Conservation (phyloP, 2,113 vertebrate genomes). For the Sus scrofa region DNA sequence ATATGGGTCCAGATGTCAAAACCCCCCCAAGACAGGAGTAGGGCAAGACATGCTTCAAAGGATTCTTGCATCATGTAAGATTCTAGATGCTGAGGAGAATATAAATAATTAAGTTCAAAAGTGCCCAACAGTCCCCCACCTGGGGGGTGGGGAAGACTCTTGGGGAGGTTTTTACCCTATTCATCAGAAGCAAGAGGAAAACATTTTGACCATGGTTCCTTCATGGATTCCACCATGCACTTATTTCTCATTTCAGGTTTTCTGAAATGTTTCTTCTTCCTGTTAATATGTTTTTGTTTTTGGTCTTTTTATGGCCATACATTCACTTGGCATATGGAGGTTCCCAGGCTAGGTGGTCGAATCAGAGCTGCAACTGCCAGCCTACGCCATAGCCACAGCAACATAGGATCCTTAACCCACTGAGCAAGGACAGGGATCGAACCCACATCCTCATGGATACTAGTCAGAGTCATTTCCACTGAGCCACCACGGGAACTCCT, state of each 20-base stretch:
- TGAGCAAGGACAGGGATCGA: too few relatives aligned
- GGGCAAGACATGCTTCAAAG: background rate
- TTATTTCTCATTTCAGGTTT: background rate
- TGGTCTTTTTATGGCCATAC: too few relatives aligned
- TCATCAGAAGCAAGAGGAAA: background rate
- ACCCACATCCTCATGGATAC: too few relatives aligned
- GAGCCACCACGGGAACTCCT: background rate
- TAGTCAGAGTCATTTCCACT: too few relatives aligned
- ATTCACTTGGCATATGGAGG: too few relatives aligned
- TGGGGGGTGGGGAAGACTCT: too few relatives aligned
- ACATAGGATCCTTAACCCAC: too few relatives aligned
- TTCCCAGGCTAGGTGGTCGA: too few relatives aligned
- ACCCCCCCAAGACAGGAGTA: background rate
- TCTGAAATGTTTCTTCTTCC: constrained; percentile 17
- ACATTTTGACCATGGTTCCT: background rate
- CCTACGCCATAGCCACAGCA: too few relatives aligned
- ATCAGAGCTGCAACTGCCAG: too few relatives aligned
- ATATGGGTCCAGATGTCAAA: background rate
- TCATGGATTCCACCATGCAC: background rate
- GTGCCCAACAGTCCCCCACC: background rate
- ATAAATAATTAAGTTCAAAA: background rate
- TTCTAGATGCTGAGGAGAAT: background rate
- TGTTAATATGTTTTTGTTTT: background rate
- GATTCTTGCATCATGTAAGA: background rate
- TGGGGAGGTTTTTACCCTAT: background rate